A percentile compares a stretch with the other conserved stretches of the same genome.
These are phyloP conservation scores for Tuta absoluta DNA, from an alignment of 2,888 invertebrate genomes.

Conservation along the genomic window DNA sequence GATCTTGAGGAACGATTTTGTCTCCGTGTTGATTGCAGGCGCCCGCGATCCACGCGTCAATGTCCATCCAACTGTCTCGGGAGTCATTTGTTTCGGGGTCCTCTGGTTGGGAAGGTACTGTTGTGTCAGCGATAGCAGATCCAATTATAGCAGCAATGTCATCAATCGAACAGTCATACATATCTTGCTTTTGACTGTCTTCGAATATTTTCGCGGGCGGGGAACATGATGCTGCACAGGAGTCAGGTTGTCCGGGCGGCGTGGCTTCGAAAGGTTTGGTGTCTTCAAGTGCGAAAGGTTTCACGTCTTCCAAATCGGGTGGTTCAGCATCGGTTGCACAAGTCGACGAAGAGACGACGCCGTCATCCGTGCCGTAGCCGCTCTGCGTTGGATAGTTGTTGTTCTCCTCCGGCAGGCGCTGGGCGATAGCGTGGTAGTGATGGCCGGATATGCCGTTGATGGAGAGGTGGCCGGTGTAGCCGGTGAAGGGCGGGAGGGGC, in stretches of 20 bases:
- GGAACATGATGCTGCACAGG: slow-evolving; percentile 78
- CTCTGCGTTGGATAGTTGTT: slow-evolving; percentile 85
- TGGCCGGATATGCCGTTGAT: slow-evolving; percentile 94
- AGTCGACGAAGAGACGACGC: slow-evolving; percentile 88
- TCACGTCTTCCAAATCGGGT: slow-evolving; percentile 82
- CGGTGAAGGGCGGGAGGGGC: slow-evolving; percentile 90
- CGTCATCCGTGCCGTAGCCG: slow-evolving; percentile 84
- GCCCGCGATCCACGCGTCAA: slow-evolving; percentile 93
- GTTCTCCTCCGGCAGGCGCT: slow-evolving; percentile 87
- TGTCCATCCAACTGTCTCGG: slow-evolving; percentile 92
- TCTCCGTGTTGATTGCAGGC: slow-evolving; percentile 87
- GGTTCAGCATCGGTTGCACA: slow-evolving; percentile 85
- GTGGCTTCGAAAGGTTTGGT: slow-evolving; percentile 76
- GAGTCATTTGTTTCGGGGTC: slow-evolving; percentile 87
- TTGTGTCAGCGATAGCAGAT: slow-evolving; percentile 93
- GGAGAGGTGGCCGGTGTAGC: slow-evolving; percentile 91
- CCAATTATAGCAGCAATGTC: slow-evolving; percentile 94
- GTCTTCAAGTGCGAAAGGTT: slow-evolving; percentile 81
- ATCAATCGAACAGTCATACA: slow-evolving; percentile 88
- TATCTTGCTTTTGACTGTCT: slow-evolving; percentile 78
- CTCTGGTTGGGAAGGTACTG: slow-evolving; percentile 87
- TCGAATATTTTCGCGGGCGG: slow-evolving; percentile 77
- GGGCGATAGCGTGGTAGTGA: slow-evolving; percentile 92
- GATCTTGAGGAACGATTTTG: slow-evolving; percentile 84
- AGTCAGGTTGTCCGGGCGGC: slow-evolving; percentile 83